Conservation (phyloP, 2,888 invertebrate genomes). For the Athalia cordata region DNA sequence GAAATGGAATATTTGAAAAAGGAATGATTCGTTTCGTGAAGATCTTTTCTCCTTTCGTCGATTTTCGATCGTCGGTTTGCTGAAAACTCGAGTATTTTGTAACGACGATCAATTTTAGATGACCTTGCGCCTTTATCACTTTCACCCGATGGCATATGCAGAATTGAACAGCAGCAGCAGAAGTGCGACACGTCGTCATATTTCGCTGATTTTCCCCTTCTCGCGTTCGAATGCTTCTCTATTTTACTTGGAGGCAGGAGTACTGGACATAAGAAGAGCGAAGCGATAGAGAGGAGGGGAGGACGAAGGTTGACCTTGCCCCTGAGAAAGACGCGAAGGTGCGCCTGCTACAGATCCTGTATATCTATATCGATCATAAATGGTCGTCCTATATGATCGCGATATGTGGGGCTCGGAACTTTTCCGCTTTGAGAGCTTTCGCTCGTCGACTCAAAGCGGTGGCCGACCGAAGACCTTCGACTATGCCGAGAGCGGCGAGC, state of each 20-base stretch:
- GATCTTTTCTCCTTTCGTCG: background rate
- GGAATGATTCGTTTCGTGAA: no score
- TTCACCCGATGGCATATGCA: constrained; percentile 59
- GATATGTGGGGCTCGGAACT: constrained; percentile 29
- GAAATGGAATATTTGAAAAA: no score
- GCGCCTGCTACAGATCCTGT: background rate
- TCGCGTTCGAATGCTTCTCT: background rate
- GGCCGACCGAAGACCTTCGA: constrained; percentile 26
- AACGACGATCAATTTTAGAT: constrained; percentile 52
- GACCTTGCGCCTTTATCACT: constrained; percentile 70
- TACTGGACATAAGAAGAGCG: background rate
- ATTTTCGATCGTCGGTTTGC: constrained; percentile 49
- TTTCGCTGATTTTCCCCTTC: background rate
- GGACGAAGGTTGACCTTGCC: constrained; percentile 58
- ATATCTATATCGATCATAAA: no score
- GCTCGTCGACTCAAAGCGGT: constrained; percentile 47
- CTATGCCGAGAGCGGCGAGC: constrained; percentile 18
- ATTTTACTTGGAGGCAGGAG: background rate
- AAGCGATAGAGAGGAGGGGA: constrained; percentile 4
- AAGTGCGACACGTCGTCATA: background rate
- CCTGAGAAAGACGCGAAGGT: constrained; percentile 51
- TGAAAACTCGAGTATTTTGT: constrained; percentile 63
- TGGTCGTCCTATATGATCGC: background rate
- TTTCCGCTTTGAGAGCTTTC: constrained; percentile 46
- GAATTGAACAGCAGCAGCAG: background rate